Base-by-base conservation (phyloP, 2,113 vertebrate species). In the Myocastor coypus region DNA sequence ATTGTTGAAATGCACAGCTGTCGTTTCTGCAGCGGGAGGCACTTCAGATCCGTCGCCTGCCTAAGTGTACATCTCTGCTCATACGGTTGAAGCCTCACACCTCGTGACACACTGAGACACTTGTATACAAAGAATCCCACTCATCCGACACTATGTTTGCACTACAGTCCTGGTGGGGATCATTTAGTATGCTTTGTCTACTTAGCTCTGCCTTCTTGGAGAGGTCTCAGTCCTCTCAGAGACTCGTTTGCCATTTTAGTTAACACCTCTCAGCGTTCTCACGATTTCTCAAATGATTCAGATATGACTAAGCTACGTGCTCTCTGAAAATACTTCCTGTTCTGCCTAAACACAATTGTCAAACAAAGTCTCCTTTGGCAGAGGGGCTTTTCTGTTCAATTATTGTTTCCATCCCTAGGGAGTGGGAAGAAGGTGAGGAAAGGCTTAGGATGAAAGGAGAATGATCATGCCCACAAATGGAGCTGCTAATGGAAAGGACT, bases 1-100 rank as follows among this genome's bases (percentile, higher is more conserved):
- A 77, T 89, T 96, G 59, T 87, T 87, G 81, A 90, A 95, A 83
- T 52, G 73, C 50, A 96, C 89, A 96, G 91, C 77, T 92, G 91
- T 71, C 13, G 9, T 82, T 59, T 26, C 64, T 95, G 90, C 50
- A 5, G 0, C 88, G 69, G 17, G 20, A 89, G n/a, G 59, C 68
- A 20, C 42, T 63, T 94, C 75, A 86, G 52, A 89, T 26, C 37
- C 0, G 11, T 14, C 90, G 30, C 42, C 64, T 96, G 37, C 81
- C 69, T 52, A 81, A 59, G 30, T 63, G 34, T 1, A 20, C 17
- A 19, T 20, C 34, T 20, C 8, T n/a, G 68, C 68, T 69, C 16
- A 17, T 69, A 7, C 12, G 86, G 71, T 28, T 80, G 84, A 95
- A 94, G 12, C 24, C 61, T 97, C 78, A 86, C 69, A 94, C 50